Conservation (phyloP, 2,797 vertebrate species). For the Chaunax sp. region DNA sequence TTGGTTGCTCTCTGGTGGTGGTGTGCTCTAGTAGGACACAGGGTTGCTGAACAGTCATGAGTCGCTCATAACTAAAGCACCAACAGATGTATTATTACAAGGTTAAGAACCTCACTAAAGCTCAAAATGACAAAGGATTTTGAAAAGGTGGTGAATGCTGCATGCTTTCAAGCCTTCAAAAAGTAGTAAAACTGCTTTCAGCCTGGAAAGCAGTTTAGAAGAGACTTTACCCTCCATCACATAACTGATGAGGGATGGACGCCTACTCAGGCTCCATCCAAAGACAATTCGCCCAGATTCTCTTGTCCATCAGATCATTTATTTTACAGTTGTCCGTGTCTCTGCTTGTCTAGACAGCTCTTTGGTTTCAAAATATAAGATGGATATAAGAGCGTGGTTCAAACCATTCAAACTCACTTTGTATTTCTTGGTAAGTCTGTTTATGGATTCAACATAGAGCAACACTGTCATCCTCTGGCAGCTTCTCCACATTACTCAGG, state of each 20-base stretch:
- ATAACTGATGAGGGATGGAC: slow-evolving; percentile 50
- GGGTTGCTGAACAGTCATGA: background rate
- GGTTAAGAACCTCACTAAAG: slow-evolving; percentile 46
- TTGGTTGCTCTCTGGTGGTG: background rate
- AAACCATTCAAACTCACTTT: slow-evolving; percentile 10
- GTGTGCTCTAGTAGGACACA: background rate
- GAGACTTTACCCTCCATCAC: slow-evolving; percentile 34
- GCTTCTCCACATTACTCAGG: background rate
- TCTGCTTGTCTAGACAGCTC: slow-evolving; percentile 54
- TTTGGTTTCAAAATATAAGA: slow-evolving; percentile 52
- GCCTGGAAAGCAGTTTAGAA: slow-evolving; percentile 20
- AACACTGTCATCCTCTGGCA: slow-evolving; percentile 81
- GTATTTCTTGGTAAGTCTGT: background rate
- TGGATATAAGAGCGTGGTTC: slow-evolving; percentile 18
- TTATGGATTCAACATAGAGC: slow-evolving; percentile 48
- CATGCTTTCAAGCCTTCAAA: slow-evolving; percentile 25
- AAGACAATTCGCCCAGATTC: slow-evolving; percentile 52
- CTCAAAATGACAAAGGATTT: slow-evolving; percentile 31
- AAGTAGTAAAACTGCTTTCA: slow-evolving; percentile 19
- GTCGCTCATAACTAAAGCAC: background rate
- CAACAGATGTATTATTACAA: background rate
- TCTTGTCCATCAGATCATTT: slow-evolving; percentile 60
- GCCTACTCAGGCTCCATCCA: slow-evolving; percentile 43
- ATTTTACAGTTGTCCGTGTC: slow-evolving; percentile 68
- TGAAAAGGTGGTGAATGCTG: slow-evolving; percentile 25